These are phyloP conservation scores for Girardinus metallicus DNA, from an alignment of 2,797 vertebrate genomes.

Conservation along the genomic window DNA sequence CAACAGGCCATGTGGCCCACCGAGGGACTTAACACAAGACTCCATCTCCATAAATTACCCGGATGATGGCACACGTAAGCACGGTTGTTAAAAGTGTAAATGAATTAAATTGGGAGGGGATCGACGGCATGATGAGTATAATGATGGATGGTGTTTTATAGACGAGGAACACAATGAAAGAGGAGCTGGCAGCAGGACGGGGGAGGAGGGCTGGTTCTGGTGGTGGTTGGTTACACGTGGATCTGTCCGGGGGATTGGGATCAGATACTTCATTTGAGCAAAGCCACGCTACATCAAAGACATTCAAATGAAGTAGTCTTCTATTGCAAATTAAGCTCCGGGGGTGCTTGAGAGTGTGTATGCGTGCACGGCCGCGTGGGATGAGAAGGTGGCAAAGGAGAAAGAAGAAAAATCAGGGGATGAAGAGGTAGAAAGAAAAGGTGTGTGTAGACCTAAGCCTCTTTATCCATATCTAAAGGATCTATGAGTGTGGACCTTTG, in stretches of 20 bases:
- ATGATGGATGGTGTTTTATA: slow-evolving; percentile 20
- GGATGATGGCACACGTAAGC: slow-evolving; percentile 77
- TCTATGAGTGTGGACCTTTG: slow-evolving; percentile 36
- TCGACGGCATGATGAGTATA: slow-evolving; percentile 26
- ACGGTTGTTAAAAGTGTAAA: slow-evolving; percentile 81
- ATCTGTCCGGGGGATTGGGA: slow-evolving; percentile 75
- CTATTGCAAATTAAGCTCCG: slow-evolving; percentile 77
- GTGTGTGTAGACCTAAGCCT: slow-evolving; percentile 56
- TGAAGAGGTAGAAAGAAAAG: slow-evolving; percentile 63
- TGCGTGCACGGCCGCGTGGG: slow-evolving; percentile 21
- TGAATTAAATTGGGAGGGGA: slow-evolving; percentile 60
- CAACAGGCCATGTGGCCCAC: slow-evolving; percentile 56
- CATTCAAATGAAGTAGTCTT: slow-evolving; percentile 79
- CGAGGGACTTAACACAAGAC: slow-evolving; percentile 60
- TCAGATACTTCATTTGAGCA: slow-evolving; percentile 79
- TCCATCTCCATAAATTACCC: slow-evolving; percentile 84
- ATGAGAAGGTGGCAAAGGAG: slow-evolving; percentile 35
- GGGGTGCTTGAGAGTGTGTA: slow-evolving; percentile 52
- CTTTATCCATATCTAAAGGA: slow-evolving; percentile 66
- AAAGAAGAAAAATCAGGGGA: slow-evolving; percentile 42
- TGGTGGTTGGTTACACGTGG: slow-evolving; percentile 62
- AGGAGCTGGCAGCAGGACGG: slow-evolving; percentile 29
- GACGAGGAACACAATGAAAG: slow-evolving; percentile 48
- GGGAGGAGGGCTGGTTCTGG: slow-evolving; percentile 28
- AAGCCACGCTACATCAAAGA: slow-evolving; percentile 78